These are phyloP conservation scores for Galleria mellonella DNA, from an alignment of 1,140 invertebrate genomes.

Conservation along the genomic window DNA sequence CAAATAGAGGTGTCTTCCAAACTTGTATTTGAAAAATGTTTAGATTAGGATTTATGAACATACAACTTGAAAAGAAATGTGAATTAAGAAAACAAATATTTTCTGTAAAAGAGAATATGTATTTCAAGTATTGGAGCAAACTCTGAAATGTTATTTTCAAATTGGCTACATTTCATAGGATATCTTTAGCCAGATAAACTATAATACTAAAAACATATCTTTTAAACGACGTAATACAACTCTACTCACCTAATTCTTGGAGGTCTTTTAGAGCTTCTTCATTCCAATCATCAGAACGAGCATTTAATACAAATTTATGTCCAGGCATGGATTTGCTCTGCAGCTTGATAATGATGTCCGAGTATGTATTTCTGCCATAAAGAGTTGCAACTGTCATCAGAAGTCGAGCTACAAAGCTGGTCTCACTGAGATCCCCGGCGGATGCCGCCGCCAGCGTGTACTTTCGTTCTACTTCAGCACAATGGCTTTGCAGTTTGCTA, in stretches of 20 bases:
- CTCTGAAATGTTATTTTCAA: too few relatives aligned
- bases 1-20: too few relatives aligned
- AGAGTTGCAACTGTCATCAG: slow-evolving; percentile 86
- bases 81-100: too few relatives aligned
- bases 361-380: slow-evolving; percentile 86
- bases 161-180: too few relatives aligned
- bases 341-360: slow-evolving; percentile 84
- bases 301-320: slow-evolving; percentile 92
- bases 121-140: too few relatives aligned
- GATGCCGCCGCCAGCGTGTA: slow-evolving; percentile 83
- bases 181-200: too few relatives aligned
- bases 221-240: too few relatives aligned
- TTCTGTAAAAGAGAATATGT: too few relatives aligned
- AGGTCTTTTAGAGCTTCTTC: slow-evolving; percentile 79
- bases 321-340: slow-evolving; percentile 82
- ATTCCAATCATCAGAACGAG: slow-evolving; percentile 90
- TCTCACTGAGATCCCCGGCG: slow-evolving; percentile 70
- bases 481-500: slow-evolving; percentile 89
- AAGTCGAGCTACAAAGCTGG: slow-evolving; percentile 88
- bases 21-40: too few relatives aligned
- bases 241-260: slow-evolving; percentile 80
- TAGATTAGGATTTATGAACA: too few relatives aligned
- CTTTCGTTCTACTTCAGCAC: slow-evolving; percentile 88
- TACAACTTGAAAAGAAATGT: too few relatives aligned
- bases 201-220: too few relatives aligned